phyloP scores from a whole-genome alignment of 2,888 invertebrate genomes.

The Trissolcus brochymenae region DNA sequence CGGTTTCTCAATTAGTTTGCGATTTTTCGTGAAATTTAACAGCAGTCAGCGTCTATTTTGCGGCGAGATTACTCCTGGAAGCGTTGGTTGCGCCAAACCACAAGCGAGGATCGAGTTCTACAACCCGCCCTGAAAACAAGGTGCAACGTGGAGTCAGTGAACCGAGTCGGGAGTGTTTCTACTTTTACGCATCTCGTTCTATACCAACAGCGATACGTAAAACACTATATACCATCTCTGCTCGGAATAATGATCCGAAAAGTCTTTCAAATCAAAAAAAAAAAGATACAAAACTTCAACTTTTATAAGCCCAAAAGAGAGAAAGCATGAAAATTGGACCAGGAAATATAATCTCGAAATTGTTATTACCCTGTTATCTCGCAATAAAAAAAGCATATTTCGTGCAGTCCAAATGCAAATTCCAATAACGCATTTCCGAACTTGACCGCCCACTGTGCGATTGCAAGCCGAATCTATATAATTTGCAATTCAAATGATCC shows the following conservation, averaged over 20 bases:
- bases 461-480: too few species aligned
- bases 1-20: conserved; percentile 29
- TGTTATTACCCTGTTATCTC: too few species aligned
- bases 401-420: background rate
- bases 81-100: conserved; percentile 46
- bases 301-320: too few species aligned
- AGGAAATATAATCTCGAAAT: too few species aligned
- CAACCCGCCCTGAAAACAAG: conserved; percentile 55
- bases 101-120: conserved; percentile 55
- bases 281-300: too few species aligned
- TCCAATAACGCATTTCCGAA: too few species aligned
- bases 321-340: too few species aligned
- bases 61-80: conserved; percentile 43
- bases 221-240: background rate
- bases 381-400: too few species aligned
- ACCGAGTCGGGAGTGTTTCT: conserved; percentile 54
- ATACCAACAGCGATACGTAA: conserved; percentile 28
- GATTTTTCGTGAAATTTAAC: conserved; percentile 39
- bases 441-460: too few species aligned
- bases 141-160: conserved; percentile 56
- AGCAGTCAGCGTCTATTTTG: conserved; percentile 32
- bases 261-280: too few species aligned
- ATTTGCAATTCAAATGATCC: too few species aligned
- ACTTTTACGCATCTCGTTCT: conserved; percentile 57
- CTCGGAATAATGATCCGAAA: too few species aligned